Evolutionary conservation across 37 sponge, comb jelly and placozoan genomes (phyloP).

Genomic region (Agelas oroides): DNA sequence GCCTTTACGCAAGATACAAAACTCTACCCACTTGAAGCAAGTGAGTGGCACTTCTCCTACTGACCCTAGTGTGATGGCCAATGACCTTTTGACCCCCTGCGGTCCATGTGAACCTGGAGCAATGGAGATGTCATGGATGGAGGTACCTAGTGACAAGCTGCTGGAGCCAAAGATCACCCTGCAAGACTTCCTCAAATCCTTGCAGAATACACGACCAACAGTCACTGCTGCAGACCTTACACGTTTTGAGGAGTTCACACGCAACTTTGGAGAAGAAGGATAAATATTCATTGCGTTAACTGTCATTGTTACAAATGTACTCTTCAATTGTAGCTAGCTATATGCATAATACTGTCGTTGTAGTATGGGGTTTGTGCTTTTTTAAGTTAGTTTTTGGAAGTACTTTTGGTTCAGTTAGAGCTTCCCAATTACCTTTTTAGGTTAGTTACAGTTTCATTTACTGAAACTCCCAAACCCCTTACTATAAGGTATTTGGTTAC

Average conservation of each 20-base stretch:
- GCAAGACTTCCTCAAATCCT: constrained; percentile 78
- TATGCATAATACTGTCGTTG: too few relatives aligned
- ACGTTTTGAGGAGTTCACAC: constrained; percentile 89
- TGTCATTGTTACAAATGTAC: background rate
- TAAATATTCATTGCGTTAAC: constrained; percentile 19
- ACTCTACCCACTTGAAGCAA: constrained; percentile 94
- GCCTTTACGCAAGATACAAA: constrained; percentile 94
- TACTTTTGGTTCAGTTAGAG: too few relatives aligned
- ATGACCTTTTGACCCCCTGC: constrained; percentile 74
- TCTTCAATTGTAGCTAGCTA: too few relatives aligned
- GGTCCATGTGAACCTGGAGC: constrained; percentile 78
- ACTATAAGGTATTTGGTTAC: too few relatives aligned
- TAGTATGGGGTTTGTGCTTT: too few relatives aligned
- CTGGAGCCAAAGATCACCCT: constrained; percentile 84
- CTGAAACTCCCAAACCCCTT: too few relatives aligned
- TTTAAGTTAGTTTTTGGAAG: too few relatives aligned
- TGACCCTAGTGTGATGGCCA: constrained; percentile 1
- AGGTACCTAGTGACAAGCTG: constrained; percentile 85
- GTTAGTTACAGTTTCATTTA: too few relatives aligned
- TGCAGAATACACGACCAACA: constrained; percentile 86
- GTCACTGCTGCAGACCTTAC: constrained; percentile 89
- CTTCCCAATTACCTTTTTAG: too few relatives aligned
- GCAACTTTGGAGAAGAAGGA: constrained; percentile 95
- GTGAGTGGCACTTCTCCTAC: constrained; percentile 38
- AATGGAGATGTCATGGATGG: constrained; percentile 92